Percentiles rank a stretch among this genome's conserved stretches.
Conservation (phyloP, 2,113 vertebrate genomes). For the Myrmecophaga tridactyla region DNA sequence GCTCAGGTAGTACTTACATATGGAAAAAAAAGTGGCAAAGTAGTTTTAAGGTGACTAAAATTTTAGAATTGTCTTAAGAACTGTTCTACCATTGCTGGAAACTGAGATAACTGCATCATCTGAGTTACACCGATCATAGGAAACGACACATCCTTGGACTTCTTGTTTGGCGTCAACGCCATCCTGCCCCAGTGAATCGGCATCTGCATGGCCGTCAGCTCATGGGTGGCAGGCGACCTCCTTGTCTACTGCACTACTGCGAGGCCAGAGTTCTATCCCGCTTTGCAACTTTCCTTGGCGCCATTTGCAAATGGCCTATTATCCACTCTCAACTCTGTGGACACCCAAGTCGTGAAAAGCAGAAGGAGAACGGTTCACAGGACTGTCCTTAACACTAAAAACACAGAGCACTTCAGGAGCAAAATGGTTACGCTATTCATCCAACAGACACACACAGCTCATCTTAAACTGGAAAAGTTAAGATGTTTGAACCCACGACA, state of each 20-base stretch:
- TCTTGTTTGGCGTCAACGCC: background rate
- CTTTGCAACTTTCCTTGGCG: background rate
- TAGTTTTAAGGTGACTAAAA: background rate
- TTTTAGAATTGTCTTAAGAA: background rate
- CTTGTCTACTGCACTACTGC: no score
- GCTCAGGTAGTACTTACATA: background rate
- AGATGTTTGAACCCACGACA: background rate
- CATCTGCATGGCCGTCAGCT: rapidly evolving
- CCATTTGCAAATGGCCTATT: background rate
- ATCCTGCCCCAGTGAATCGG: background rate
- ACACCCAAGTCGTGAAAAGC: background rate
- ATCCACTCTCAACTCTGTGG: background rate
- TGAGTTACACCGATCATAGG: background rate
- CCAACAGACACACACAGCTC: no score
- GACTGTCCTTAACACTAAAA: background rate
- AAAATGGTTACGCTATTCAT: background rate
- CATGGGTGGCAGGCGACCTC: no score
- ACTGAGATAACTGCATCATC: background rate
- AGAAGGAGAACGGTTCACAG: background rate
- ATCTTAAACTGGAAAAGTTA: background rate
- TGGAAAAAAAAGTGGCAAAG: background rate
- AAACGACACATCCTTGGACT: background rate
- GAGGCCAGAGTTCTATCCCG: background rate
- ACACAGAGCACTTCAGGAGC: background rate
- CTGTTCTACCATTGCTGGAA: background rate